These are phyloP conservation scores for Abrostola tripartita DNA, from an alignment of 2,888 invertebrate genomes.

Conservation along the genomic window DNA sequence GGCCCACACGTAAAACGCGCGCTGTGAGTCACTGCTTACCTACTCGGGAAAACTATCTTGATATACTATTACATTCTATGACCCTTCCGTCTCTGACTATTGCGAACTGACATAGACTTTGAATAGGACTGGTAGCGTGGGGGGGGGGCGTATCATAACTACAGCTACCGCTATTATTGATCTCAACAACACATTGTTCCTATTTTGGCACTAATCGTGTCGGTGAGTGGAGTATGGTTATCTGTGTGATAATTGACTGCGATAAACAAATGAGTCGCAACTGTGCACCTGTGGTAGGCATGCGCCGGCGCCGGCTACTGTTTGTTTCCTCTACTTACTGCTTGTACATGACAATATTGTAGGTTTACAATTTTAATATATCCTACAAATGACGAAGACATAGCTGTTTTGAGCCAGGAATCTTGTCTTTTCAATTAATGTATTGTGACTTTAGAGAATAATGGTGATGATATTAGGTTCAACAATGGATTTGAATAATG, in stretches of 20 bases:
- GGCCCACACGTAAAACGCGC: slow-evolving; percentile 5
- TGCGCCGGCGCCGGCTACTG: background rate
- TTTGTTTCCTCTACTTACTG: too few species aligned
- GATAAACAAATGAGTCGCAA: background rate
- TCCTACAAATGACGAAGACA: too few species aligned
- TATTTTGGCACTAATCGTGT: slow-evolving; percentile 20
- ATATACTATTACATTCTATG: too few species aligned
- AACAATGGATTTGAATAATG: too few species aligned
- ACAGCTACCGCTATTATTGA: slow-evolving; percentile 35
- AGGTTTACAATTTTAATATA: too few species aligned
- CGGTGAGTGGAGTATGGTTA: background rate
- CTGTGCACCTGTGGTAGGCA: background rate
- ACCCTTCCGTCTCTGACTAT: background rate
- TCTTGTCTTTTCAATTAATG: too few species aligned
- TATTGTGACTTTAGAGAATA: too few species aligned
- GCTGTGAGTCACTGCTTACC: background rate
- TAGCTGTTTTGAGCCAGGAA: too few species aligned
- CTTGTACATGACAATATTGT: too few species aligned
- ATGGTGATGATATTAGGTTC: background rate
- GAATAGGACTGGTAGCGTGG: background rate
- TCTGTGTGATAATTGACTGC: background rate
- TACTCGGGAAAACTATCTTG: too few species aligned
- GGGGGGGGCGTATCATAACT: slow-evolving; percentile 3
- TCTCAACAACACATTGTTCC: slow-evolving; percentile 42
- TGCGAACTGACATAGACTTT: background rate